These are phyloP conservation scores for Protonibea diacanthus DNA, from an alignment of 2,797 vertebrate genomes.

Conservation along the genomic window DNA sequence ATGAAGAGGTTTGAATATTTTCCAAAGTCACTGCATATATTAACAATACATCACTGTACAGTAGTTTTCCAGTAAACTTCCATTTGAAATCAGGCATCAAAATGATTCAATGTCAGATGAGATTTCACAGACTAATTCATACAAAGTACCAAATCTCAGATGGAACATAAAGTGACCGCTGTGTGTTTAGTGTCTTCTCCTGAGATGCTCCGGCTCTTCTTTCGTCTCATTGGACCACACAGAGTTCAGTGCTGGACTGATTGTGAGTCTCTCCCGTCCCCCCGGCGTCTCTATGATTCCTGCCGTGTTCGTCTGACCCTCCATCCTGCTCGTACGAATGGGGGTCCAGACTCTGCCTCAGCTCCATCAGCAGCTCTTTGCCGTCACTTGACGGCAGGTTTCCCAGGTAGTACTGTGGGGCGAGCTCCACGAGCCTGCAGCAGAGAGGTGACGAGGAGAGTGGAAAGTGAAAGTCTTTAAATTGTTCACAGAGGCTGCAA, in stretches of 20 bases:
- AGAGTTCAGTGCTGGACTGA: slow-evolving; percentile 80
- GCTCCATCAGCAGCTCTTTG: slow-evolving; percentile 91
- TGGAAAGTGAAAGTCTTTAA: no score
- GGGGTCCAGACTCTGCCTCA: slow-evolving; percentile 84
- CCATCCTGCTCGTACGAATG: slow-evolving; percentile 37
- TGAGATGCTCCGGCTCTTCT: slow-evolving; percentile 32
- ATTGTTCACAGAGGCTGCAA: not conserved
- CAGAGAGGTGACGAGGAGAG: not conserved
- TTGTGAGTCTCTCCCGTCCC: slow-evolving; percentile 45
- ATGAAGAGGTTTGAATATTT: slow-evolving; percentile 26
- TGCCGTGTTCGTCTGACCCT: not conserved
- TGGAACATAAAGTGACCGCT: slow-evolving; percentile 45
- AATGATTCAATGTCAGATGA: slow-evolving; percentile 28
- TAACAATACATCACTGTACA: slow-evolving; percentile 35
- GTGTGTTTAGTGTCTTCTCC: slow-evolving; percentile 31
- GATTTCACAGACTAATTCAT: slow-evolving; percentile 23
- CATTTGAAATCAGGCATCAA: slow-evolving; percentile 32
- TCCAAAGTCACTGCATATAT: slow-evolving; percentile 31
- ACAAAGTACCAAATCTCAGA: slow-evolving; percentile 40
- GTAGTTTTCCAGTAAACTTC: slow-evolving; percentile 33
- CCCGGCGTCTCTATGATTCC: slow-evolving; percentile 46
- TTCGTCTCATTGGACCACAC: slow-evolving; percentile 77
- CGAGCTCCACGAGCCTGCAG: slow-evolving; percentile 91
- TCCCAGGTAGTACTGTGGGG: slow-evolving; percentile 94
- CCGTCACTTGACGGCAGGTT: slow-evolving; percentile 95